Conservation (phyloP, 2,888 invertebrate species). For the Dryadula phaetusa region DNA sequence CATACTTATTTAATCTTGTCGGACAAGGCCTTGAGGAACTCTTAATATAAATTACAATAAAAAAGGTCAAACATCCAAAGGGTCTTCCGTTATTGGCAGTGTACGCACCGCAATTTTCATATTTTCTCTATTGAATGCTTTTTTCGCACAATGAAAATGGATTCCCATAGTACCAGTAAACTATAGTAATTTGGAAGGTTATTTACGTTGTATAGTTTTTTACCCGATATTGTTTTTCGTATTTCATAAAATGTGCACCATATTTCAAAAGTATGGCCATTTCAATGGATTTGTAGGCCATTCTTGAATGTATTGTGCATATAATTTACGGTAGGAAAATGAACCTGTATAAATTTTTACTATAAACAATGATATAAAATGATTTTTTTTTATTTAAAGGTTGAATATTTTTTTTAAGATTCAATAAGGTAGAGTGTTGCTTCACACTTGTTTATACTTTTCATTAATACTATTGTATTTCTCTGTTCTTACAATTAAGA, state of each 20-base stretch:
- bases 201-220: constrained; percentile 28
- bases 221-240: constrained; percentile 27
- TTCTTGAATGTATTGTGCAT: constrained; percentile 11
- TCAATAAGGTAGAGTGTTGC: too few relatives aligned
- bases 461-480: too few relatives aligned
- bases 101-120: constrained; percentile 43
- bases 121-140: constrained; percentile 41
- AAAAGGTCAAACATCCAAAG: constrained; percentile 45
- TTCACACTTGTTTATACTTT: too few relatives aligned
- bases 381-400: too few relatives aligned
- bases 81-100: constrained; percentile 43
- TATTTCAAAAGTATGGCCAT: constrained; percentile 5
- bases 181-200: constrained; percentile 29
- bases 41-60: constrained; percentile 47
- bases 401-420: too few relatives aligned
- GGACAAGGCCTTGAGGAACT: constrained; percentile 46
- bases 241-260: constrained; percentile 18
- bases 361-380: not conserved
- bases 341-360: not conserved
- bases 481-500: too few relatives aligned
- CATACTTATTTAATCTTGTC: constrained; percentile 52
- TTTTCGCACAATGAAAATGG: constrained; percentile 41
- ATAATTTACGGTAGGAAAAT: constrained; percentile 11
- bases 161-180: constrained; percentile 40
- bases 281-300: constrained; percentile 11